phyloP scores from a whole-genome alignment of 2,113 vertebrate genomes.

The Nerophis ophidion region DNA sequence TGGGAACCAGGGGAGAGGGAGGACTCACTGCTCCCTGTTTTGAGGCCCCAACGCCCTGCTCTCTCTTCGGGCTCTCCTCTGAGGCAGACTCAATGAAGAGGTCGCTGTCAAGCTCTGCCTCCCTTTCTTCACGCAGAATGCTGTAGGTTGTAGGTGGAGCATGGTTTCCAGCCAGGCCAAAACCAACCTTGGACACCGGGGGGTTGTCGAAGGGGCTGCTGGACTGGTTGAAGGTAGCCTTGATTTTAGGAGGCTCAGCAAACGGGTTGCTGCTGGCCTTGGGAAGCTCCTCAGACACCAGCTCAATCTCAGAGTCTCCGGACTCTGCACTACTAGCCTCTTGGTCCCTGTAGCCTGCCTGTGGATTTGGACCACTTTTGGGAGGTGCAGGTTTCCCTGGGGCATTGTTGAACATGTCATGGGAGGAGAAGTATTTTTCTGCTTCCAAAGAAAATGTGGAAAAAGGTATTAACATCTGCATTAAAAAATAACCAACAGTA shows the following conservation, averaged over 20 bases:
- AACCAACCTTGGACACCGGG: constrained; percentile 75
- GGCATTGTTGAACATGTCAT: constrained; percentile 57
- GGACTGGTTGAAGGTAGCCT: constrained; percentile 75
- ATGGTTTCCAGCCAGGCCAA: constrained; percentile 77
- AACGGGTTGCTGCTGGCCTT: constrained; percentile 64
- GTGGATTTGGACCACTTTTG: constrained; percentile 46
- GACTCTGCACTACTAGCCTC: constrained; percentile 90
- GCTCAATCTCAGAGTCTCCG: constrained; percentile 91
- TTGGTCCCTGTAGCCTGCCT: constrained; percentile 63
- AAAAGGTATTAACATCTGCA: constrained; percentile 6
- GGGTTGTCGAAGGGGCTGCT: constrained; percentile 72
- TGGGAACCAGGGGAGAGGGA: constrained; percentile 48
- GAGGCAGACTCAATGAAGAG: constrained; percentile 96
- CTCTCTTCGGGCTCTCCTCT: constrained; percentile 93
- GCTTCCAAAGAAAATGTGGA: constrained; percentile 67
- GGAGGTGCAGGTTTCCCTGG: constrained; percentile 44
- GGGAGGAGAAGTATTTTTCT: constrained; percentile 69
- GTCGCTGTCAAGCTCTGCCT: constrained; percentile 95
- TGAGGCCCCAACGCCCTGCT: constrained; percentile 81
- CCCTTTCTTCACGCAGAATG: constrained; percentile 91
- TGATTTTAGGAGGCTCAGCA: constrained; percentile 75
- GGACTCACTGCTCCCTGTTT: constrained; percentile 55
- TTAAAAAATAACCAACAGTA: too few species aligned
- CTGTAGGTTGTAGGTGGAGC: constrained; percentile 85
- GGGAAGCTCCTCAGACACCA: constrained; percentile 86